Evolutionary conservation across 2,888 invertebrate species (phyloP).

Genomic region (Azorinus chamasolen): DNA sequence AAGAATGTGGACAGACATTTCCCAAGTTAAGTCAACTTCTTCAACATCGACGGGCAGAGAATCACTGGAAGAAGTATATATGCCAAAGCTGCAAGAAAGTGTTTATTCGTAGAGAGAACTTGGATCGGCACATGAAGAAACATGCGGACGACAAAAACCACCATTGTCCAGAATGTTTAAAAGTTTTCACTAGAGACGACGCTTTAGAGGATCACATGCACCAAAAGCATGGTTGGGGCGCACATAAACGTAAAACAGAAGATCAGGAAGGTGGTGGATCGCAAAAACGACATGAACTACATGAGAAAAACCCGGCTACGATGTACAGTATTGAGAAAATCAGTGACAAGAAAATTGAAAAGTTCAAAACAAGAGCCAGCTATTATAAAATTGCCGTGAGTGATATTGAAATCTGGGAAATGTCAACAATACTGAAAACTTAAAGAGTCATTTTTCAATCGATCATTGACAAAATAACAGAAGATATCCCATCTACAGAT

Average conservation of each 20-base stretch:
- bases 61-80: slow-evolving; percentile 28
- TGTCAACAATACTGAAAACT: slow-evolving; percentile 24
- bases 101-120: slow-evolving; percentile 29
- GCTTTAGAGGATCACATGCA: slow-evolving; percentile 16
- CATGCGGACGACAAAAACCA: slow-evolving; percentile 7
- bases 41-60: slow-evolving; percentile 4
- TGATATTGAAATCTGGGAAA: slow-evolving; percentile 11
- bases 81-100: slow-evolving; percentile 28
- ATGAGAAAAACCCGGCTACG: slow-evolving; percentile 11
- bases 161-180: slow-evolving; percentile 18
- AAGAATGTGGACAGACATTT: slow-evolving; percentile 33
- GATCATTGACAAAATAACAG: slow-evolving; percentile 29
- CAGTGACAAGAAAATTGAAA: slow-evolving; percentile 31
- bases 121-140: slow-evolving; percentile 29
- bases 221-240: slow-evolving; percentile 18
- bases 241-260: slow-evolving; percentile 5
- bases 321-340: slow-evolving; percentile 33
- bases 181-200: slow-evolving; percentile 27
- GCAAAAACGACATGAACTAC: slow-evolving; percentile 13
- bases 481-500: not conserved
- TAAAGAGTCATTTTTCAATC: slow-evolving; percentile 24
- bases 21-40: slow-evolving; percentile 13
- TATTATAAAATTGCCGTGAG: slow-evolving; percentile 29
- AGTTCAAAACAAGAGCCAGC: slow-evolving; percentile 29
- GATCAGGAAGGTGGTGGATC: slow-evolving; percentile 26